phyloP scores from a whole-genome alignment of 2,888 invertebrate genomes.

The Drosophila histrio region DNA sequence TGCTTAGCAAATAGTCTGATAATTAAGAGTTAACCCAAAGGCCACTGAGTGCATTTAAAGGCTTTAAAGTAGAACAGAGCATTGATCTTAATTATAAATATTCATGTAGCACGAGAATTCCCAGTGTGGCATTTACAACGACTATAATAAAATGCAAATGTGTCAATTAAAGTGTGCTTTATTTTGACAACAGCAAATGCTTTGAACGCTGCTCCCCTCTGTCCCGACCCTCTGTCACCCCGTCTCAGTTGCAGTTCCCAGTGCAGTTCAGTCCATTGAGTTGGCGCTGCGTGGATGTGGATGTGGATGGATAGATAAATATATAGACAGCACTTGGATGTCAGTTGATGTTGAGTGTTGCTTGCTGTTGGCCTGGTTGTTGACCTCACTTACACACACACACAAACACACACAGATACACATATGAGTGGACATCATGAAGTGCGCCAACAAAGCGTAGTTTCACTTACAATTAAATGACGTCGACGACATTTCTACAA shows the following conservation, averaged over 20 bases:
- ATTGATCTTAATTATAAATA: conserved; percentile 73
- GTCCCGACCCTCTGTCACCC: neutral
- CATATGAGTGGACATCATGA: conserved; percentile 13
- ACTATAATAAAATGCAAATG: conserved; percentile 77
- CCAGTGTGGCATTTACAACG: conserved; percentile 55
- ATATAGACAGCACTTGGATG: conserved; percentile 70
- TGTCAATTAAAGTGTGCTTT: conserved; percentile 81
- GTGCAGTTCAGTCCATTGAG: conserved; percentile 2
- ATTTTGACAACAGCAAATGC: conserved; percentile 75
- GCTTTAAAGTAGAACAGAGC: conserved; percentile 32
- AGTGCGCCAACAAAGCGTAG: conserved; percentile 67
- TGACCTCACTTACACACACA: conserved; percentile 61
- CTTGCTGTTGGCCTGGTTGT: conserved; percentile 65
- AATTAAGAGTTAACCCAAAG: conserved; percentile 20
- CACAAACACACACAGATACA: conserved; percentile 15
- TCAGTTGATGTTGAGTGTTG: conserved; percentile 65
- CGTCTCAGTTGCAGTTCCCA: conserved; percentile 9
- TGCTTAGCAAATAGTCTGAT: conserved; percentile 24
- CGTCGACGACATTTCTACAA: conserved; percentile 75
- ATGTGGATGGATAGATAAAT: conserved; percentile 46
- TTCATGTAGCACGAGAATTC: conserved; percentile 57
- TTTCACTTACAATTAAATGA: conserved; percentile 81
- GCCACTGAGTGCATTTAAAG: conserved; percentile 10
- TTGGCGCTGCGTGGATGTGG: conserved; percentile 27
- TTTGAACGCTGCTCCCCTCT: neutral